Evolutionary conservation across 2,888 invertebrate genomes (phyloP).

Genomic region (Cerceris ruficornis): DNA sequence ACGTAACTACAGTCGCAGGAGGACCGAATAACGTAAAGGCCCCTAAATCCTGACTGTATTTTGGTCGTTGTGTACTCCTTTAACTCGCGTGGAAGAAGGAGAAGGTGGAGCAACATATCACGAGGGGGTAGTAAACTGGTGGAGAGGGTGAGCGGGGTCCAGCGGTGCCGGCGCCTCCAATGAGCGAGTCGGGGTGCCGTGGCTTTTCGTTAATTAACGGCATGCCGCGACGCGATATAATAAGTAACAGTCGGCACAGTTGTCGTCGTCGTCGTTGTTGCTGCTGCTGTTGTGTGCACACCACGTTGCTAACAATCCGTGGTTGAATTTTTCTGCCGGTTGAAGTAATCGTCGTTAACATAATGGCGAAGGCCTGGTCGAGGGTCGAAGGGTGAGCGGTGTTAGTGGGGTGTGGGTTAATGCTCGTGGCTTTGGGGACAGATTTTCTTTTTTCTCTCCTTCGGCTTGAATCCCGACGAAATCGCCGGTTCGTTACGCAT

Average conservation of each 20-base stretch:
- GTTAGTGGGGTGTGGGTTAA: too few relatives aligned
- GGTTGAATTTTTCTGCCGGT: constrained; percentile 24
- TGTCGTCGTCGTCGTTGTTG: constrained; percentile 14
- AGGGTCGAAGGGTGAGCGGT: not conserved
- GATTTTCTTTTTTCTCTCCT: constrained; percentile 3
- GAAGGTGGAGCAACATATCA: constrained; percentile 48
- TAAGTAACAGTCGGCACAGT: constrained; percentile 43
- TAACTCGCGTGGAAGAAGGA: constrained; percentile 11
- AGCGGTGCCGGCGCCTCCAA: constrained; percentile 24
- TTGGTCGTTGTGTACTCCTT: constrained; percentile 24
- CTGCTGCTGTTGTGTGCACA: too few relatives aligned
- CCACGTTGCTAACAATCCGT: constrained; percentile 22
- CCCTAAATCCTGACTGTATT: constrained; percentile 56
- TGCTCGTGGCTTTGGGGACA: constrained; percentile 7
- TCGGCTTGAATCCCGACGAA: constrained; percentile 15
- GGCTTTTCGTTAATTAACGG: constrained; percentile 62
- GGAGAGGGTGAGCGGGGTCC: not conserved
- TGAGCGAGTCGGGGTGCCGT: constrained; percentile 26
- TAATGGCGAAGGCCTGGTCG: not conserved
- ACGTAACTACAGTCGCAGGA: constrained; percentile 44
- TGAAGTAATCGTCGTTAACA: constrained; percentile 10
- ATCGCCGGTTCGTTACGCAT: constrained; percentile 35
- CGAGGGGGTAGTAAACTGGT: not conserved
- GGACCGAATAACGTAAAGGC: constrained; percentile 51
- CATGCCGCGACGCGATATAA: constrained; percentile 37